Base-by-base conservation (phyloP, 2,888 invertebrate genomes). In the Camponotus fellah region DNA sequence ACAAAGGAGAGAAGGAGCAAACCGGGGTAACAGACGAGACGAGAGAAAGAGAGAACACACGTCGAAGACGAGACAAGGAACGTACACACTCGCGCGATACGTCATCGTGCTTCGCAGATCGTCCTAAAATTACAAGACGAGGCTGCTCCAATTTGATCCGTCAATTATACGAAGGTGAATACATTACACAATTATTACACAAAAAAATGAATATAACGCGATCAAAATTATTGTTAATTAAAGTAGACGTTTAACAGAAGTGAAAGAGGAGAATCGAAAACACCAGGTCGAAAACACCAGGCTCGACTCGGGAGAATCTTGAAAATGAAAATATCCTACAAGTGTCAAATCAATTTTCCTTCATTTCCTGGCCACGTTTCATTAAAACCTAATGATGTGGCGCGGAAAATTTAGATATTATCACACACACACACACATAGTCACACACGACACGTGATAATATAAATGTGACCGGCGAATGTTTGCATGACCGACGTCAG, bases 1-100 rank as follows among this genome's bases (percentile, higher is more conserved):
- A 77, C 71, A 85, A 85, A 85, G 69, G 60, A 75, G 71, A 80
- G 56, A 72, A 58, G 10, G 49, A 56, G 37, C 46, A 76, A 77
- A 53, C 14, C 14, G 9, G 40, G 40, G 82, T 26, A 21, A 56
- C 32, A 62, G 12, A 75, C 46, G 26, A 26, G 26, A 26, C 26
- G 26, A 26, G 26, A 9, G n/a, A 43, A 69, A 53, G 37, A 21
- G 26, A 8, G 26, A 26, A 26, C 26, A 66, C 21, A 32, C 32
- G 3, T 49, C 32, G n/a, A 17, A 46, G 40, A 43, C 17, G 17
- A 49, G 17, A 49, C 49, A 49, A 17, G 49, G 46, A 49, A 17
- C 17, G 17, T 17, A 49, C 17, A 49, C 17, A 49, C 5, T n/a
- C n/a, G n/a, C 46, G 14, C 14, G 40, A 17, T 40, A 76, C 32